Percentiles rank a stretch among this genome's conserved stretches.
Evolutionary conservation across 2,113 vertebrate species (phyloP).

Genomic region (Athene cunicularia): DNA sequence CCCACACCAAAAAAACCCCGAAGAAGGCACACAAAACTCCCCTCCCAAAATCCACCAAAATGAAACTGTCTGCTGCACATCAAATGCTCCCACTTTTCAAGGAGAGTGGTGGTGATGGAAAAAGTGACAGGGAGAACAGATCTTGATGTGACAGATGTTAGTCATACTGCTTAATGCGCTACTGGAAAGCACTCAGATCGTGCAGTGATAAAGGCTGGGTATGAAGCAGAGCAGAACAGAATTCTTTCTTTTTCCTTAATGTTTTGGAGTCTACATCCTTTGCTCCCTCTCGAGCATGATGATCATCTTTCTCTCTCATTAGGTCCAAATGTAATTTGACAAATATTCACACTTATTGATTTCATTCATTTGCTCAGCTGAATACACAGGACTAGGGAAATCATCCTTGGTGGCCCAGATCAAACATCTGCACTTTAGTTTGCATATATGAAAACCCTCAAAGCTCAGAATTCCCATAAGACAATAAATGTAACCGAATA

Average conservation of each 20-base stretch:
- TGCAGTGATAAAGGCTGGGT: background rate
- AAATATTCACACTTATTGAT: background rate
- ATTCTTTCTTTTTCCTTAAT: background rate
- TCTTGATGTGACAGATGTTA: slow-evolving; percentile 51
- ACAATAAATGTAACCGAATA: background rate
- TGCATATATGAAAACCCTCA: background rate
- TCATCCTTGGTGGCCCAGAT: background rate
- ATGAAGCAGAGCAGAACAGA: background rate
- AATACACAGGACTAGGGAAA: background rate
- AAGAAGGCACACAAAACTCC: accelerated
- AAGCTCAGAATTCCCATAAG: background rate
- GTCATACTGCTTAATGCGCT: slow-evolving; percentile 14
- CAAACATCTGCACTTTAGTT: background rate
- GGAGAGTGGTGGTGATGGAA: background rate
- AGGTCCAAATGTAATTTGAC: background rate
- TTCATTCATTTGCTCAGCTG: background rate
- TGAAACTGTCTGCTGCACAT: background rate
- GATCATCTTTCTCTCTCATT: slow-evolving; percentile 13
- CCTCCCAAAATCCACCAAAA: background rate
- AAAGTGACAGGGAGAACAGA: slow-evolving; percentile 30
- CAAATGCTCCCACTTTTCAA: slow-evolving; percentile 17
- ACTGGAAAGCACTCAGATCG: background rate
- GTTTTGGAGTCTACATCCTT: background rate
- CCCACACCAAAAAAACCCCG: too few species aligned
- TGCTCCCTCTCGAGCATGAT: background rate